Percentiles rank a stretch among this genome's conserved stretches.
phyloP scores from a whole-genome alignment of 2,888 invertebrate genomes.

The Agrypnus murinus region DNA sequence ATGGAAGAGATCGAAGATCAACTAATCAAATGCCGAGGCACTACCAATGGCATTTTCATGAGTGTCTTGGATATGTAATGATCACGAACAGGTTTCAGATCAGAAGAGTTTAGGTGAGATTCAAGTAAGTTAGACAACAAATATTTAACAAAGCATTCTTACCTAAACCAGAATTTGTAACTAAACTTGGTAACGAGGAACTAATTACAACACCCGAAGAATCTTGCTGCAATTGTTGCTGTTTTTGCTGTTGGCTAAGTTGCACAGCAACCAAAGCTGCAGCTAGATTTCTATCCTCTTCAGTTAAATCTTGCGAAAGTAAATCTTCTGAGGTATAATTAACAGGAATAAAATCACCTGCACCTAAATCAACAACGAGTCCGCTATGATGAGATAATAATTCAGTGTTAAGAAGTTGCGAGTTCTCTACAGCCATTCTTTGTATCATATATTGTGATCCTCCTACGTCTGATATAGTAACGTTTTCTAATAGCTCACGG shows the following conservation, averaged over 20 bases:
- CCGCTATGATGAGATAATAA: slow-evolving; percentile 68
- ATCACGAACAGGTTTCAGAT: too few species aligned
- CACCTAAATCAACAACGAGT: slow-evolving; percentile 69
- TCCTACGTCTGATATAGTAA: slow-evolving; percentile 62
- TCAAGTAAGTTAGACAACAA: too few species aligned
- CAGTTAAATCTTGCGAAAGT: slow-evolving; percentile 71
- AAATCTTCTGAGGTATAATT: slow-evolving; percentile 69
- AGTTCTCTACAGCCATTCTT: slow-evolving; percentile 67
- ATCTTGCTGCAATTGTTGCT: slow-evolving; percentile 71
- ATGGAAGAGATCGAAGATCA: too few species aligned
- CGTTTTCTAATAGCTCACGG: slow-evolving; percentile 64
- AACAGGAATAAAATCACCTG: slow-evolving; percentile 69
- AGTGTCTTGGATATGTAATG: too few species aligned
- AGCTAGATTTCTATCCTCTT: slow-evolving; percentile 77
- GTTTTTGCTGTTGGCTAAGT: slow-evolving; percentile 76
- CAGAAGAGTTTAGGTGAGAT: too few species aligned
- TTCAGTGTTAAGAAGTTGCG: slow-evolving; percentile 68
- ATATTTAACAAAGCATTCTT: too few species aligned
- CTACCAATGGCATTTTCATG: too few species aligned
- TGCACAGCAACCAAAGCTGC: slow-evolving; percentile 78
- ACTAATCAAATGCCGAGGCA: too few species aligned
- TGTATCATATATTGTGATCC: slow-evolving; percentile 69
- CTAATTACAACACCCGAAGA: slow-evolving; percentile 59
- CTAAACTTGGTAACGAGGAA: slow-evolving; percentile 58
- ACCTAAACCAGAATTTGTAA: slow-evolving; percentile 51